Base-by-base conservation (phyloP, 2,888 invertebrate species). In the Litoditis marina region DNA sequence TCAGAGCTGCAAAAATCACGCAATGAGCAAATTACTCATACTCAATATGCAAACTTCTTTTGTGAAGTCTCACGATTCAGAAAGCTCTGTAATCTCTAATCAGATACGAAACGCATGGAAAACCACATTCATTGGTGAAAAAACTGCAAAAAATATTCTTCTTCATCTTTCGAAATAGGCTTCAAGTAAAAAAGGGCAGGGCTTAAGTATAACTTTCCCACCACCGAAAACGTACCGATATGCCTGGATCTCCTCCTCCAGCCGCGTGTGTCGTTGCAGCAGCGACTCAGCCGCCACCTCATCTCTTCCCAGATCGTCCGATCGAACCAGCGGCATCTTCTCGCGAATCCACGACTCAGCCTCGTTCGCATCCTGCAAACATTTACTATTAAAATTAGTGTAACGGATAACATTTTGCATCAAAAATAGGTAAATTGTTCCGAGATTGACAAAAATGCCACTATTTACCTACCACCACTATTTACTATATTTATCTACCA, bases 281-380 rank as follows among this genome's bases (percentile, higher is more conserved):
- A 82, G 70, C 7, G 74, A 65, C 55, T 80, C 78, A 16, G 83
- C 77, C 8, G 76, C 68, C 31, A 64, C 64, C 58, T 77, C 76
- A 58, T 82, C 83, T 46, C 89, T 89, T 1, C 96, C 96, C 81
- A 90, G 91, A 86, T 98, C 96, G 55, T 88, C 88, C 0, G 92
- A 92, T 13, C 89, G 88, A 16, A 94, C 91, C 42, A 98, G 87
- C 0, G 94, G 90, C 85, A 92, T 90, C 85, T 93, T 94, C 84
- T 96, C 96, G 75, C 92, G 91, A 86, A 94, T 89, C 94, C 94
- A 96, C 0, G 94, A 94, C 79, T 96, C 95, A 0, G 93, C 91
- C 83, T 96, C 96, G 85, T 96, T 94, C 0, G 94, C 94, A 85
- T 96, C 96, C 68, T 74, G 53, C 27, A 54, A 53, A 7, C n/a